These are phyloP conservation scores for Istiophorus platypterus DNA, from an alignment of 2,113 vertebrate genomes.

Conservation along the genomic window DNA sequence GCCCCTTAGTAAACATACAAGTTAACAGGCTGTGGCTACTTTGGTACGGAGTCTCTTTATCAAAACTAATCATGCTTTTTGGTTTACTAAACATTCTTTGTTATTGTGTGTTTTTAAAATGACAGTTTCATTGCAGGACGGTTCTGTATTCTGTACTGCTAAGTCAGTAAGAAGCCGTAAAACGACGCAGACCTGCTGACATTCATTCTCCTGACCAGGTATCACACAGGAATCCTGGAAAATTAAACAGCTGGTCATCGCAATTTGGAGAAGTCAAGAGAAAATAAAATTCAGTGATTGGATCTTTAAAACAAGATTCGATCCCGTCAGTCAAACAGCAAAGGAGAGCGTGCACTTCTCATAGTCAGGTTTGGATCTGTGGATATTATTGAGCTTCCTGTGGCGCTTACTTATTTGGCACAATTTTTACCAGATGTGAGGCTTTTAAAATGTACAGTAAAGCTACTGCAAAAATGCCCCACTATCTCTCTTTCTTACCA, in stretches of 20 bases:
- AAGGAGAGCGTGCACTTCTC: background rate
- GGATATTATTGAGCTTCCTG: background rate
- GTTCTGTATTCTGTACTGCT: no score
- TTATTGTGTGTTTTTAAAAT: background rate
- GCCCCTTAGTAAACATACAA: background rate
- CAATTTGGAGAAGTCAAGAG: constrained; percentile 14
- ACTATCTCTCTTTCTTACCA: background rate
- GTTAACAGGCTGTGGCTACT: background rate
- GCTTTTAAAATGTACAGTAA: constrained; percentile 4
- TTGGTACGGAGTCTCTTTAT: background rate
- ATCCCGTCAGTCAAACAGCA: background rate
- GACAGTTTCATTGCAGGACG: background rate
- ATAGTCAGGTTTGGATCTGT: background rate
- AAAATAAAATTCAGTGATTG: constrained; percentile 1
- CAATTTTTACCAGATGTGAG: background rate
- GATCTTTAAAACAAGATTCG: constrained; percentile 5
- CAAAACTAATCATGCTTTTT: background rate
- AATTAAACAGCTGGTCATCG: constrained; percentile 15
- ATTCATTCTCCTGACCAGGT: background rate
- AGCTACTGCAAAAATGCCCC: background rate
- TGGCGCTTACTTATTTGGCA: background rate
- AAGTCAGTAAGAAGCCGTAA: background rate
- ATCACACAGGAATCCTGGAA: constrained; percentile 8
- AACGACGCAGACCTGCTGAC: background rate
- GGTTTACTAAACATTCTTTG: background rate